Conservation (phyloP, 2,888 invertebrate genomes). For the Axea sp. region DNA sequence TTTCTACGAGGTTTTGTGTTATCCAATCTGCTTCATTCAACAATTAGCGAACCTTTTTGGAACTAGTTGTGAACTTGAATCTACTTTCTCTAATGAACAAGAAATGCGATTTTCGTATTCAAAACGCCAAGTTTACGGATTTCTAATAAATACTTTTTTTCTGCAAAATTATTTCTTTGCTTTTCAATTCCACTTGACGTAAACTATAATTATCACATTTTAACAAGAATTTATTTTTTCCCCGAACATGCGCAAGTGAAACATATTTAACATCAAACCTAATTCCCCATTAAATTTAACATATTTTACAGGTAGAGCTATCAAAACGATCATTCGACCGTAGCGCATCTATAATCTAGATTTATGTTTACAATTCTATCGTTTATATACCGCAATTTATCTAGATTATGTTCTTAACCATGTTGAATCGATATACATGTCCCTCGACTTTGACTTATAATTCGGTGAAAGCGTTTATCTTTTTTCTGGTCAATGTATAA, state of each 20-base stretch:
- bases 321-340: conserved; percentile 32
- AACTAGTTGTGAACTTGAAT: conserved; percentile 25
- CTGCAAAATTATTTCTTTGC: no score
- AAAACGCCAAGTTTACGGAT: not conserved
- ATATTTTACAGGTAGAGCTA: conserved; percentile 21
- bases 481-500: not conserved
- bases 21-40: conserved; percentile 13
- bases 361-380: conserved; percentile 29
- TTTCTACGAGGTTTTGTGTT: conserved; percentile 1
- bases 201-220: no score
- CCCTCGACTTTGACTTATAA: not conserved
- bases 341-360: conserved; percentile 18
- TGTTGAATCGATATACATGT: conserved; percentile 5
- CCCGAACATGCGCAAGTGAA: no score
- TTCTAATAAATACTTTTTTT: conserved; percentile 7
- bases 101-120: conserved; percentile 10
- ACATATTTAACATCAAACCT: not conserved
- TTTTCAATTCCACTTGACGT: no score
- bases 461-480: conserved; percentile 22
- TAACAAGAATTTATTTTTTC: no score
- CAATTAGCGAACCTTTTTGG: conserved; percentile 14
- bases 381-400: conserved; percentile 1
- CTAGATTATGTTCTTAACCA: conserved; percentile 19
- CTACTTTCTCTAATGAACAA: conserved; percentile 14
- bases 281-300: not conserved